Conservation (phyloP, 2,113 vertebrate species). For the Diphyllodes magnificus region DNA sequence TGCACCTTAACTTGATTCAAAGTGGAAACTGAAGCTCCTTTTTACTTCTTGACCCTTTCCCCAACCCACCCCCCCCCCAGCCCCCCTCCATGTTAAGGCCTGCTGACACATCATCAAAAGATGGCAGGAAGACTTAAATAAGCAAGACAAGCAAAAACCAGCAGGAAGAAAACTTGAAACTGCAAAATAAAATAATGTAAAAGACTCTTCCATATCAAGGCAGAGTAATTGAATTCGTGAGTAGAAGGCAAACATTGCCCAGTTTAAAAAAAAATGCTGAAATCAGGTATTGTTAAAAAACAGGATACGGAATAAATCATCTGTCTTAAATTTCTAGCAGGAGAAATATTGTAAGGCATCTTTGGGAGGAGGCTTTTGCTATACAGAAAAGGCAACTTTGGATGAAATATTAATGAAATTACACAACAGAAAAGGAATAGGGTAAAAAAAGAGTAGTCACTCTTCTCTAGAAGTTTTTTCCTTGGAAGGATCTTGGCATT, state of each 20-base stretch:
- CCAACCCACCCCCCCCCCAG: too few species aligned
- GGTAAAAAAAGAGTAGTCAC: background rate
- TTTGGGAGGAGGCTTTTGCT: background rate
- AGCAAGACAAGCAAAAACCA: slow-evolving; percentile 58
- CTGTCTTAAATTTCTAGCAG: slow-evolving; percentile 9
- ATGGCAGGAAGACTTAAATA: background rate
- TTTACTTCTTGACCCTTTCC: background rate
- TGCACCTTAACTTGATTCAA: background rate
- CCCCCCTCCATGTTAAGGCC: background rate
- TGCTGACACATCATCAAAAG: slow-evolving; percentile 55
- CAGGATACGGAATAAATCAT: background rate
- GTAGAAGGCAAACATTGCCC: background rate
- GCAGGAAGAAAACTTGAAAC: slow-evolving; percentile 36
- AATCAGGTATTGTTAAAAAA: background rate
- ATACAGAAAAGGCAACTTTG: background rate
- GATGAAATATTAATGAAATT: slow-evolving; percentile 17
- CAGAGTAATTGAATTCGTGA: slow-evolving; percentile 60
- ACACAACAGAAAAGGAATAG: background rate
- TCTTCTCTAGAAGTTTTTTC: background rate
- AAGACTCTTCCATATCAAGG: slow-evolving; percentile 17
- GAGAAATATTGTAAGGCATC: background rate
- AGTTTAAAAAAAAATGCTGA: background rate
- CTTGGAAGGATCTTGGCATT: background rate
- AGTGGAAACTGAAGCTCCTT: background rate
- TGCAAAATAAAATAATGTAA: slow-evolving; percentile 51